A percentile compares a stretch with the other conserved stretches of the same genome.
Evolutionary conservation across 2,113 vertebrate species (phyloP).

Genomic region (Mystacornis crossleyi): DNA sequence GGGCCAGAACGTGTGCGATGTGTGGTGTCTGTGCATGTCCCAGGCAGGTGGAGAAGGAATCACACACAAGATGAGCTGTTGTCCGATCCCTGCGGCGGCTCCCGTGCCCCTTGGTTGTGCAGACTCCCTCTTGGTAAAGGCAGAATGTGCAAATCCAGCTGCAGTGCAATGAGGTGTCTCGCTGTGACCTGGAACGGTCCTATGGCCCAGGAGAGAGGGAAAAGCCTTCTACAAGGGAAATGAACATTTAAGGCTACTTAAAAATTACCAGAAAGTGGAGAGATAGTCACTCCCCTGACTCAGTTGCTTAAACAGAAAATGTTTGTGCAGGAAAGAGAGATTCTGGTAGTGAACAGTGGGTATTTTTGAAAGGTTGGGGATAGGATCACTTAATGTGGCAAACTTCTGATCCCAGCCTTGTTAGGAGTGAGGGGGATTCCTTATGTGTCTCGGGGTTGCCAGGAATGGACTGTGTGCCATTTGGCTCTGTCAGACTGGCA

Average conservation of each 20-base stretch:
- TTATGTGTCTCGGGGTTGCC: not conserved
- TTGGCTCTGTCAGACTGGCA: not conserved
- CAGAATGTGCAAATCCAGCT: not conserved
- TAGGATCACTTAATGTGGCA: not conserved
- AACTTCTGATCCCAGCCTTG: not conserved
- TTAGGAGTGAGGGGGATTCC: not conserved
- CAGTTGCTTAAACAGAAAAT: not conserved
- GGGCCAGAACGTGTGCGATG: not conserved
- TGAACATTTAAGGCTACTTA: not conserved
- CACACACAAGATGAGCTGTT: not conserved
- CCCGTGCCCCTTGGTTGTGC: fast-evolving
- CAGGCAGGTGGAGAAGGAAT: not conserved
- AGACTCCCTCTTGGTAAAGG: not conserved
- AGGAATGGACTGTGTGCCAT: not conserved
- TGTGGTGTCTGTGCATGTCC: not conserved
- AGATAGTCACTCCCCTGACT: not conserved
- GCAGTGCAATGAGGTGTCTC: not conserved
- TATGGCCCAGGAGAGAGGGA: not conserved
- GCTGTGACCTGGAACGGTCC: not conserved
- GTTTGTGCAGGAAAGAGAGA: not conserved
- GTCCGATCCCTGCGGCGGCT: fast-evolving
- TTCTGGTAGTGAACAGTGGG: not conserved
- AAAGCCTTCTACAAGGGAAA: not conserved
- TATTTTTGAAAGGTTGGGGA: not conserved
- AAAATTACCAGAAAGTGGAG: not conserved